Evolutionary conservation across 2,797 vertebrate genomes (phyloP).

Genomic region (Fratercula arctica): DNA sequence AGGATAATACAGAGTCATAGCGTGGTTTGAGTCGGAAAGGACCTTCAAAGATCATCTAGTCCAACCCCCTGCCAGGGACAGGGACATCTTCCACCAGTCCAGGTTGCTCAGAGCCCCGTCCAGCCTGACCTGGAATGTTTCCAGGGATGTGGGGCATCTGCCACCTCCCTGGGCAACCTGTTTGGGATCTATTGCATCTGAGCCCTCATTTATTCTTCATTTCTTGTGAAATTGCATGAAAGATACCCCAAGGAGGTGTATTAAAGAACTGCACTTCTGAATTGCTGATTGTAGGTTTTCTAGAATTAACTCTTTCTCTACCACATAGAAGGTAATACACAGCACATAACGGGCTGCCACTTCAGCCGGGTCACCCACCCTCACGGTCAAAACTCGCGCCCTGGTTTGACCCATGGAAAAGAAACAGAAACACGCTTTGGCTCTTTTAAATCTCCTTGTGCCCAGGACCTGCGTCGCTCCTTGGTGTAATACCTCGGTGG

Average conservation of each 20-base stretch:
- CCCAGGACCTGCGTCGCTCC: background rate
- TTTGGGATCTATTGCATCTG: no score
- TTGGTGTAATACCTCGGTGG: accelerated
- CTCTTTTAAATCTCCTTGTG: accelerated
- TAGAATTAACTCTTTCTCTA: background rate
- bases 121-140: accelerated
- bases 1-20: accelerated
- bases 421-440: background rate
- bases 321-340: accelerated
- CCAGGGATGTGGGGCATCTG: background rate
- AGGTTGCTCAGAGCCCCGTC: background rate
- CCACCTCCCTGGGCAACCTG: accelerated
- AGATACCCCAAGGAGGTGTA: background rate
- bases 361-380: background rate
- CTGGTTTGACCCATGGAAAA: background rate
- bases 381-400: accelerated
- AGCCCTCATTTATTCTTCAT: background rate
- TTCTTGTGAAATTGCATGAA: background rate
- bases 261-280: background rate
- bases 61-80: accelerated
- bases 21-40: background rate
- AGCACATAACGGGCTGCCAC: accelerated
- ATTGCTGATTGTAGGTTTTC: background rate
- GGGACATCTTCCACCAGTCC: background rate
- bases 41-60: accelerated